A percentile compares a stretch with the other conserved stretches of the same genome.
Conservation (phyloP, 1,140 invertebrate species). For the Stenopsyche tienmushanensis region DNA sequence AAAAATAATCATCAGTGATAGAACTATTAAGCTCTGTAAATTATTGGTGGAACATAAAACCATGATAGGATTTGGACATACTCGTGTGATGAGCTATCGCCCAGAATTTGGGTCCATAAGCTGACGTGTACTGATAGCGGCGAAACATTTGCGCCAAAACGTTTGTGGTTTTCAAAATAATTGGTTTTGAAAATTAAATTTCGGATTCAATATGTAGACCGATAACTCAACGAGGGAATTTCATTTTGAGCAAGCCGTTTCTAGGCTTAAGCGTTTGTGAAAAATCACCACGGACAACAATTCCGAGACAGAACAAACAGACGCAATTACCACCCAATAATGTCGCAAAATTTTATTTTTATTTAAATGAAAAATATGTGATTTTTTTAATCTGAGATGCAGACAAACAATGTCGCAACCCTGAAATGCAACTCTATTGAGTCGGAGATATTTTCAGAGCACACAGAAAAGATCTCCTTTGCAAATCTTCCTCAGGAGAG, state of each 20-base stretch:
- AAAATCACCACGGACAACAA: too few species aligned
- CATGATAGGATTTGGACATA: background rate
- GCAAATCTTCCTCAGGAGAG: too few species aligned
- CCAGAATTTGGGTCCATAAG: background rate
- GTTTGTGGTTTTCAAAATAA: slow-evolving; percentile 17
- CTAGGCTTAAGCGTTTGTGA: too few species aligned
- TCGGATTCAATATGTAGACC: background rate
- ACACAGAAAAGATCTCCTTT: too few species aligned
- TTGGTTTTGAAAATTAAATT: slow-evolving; percentile 17
- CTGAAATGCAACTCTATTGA: too few species aligned
- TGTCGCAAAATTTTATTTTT: background rate
- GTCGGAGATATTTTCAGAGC: too few species aligned
- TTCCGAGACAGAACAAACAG: too few species aligned
- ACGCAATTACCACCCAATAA: too few species aligned
- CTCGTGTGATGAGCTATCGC: background rate
- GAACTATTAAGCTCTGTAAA: background rate
- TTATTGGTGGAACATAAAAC: background rate
- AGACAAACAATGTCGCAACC: too few species aligned
- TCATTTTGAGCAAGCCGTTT: too few species aligned
- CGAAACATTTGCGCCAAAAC: slow-evolving; percentile 5
- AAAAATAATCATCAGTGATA: background rate
- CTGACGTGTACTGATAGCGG: slow-evolving; percentile 2
- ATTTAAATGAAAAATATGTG: background rate
- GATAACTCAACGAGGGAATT: background rate
- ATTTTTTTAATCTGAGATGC: too few species aligned